Percentiles rank a stretch among this genome's conserved stretches.
Conservation (phyloP, 2,888 invertebrate species). For the Diaperis boleti region DNA sequence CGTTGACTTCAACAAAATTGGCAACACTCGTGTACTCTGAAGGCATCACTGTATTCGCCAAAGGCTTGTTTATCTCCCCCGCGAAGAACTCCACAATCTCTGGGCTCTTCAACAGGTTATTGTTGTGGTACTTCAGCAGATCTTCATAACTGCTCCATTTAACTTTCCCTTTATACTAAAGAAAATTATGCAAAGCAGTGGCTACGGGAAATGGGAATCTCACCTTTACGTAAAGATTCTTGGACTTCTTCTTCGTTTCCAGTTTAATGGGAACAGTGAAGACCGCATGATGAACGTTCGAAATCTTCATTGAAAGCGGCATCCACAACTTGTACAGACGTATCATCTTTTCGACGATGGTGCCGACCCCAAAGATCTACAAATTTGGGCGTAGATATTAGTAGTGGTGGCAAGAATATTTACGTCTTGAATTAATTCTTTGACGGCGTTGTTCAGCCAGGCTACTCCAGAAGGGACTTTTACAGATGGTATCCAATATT, state of each 20-base stretch:
- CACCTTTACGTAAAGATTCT: constrained; percentile 58
- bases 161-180: constrained; percentile 59
- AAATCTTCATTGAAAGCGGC: constrained; percentile 48
- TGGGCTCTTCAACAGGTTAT: constrained; percentile 56
- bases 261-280: constrained; percentile 52
- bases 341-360: constrained; percentile 48
- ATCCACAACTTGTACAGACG: constrained; percentile 56
- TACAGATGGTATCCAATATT: constrained; percentile 59
- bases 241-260: constrained; percentile 56
- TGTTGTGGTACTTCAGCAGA: constrained; percentile 49
- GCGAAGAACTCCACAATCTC: constrained; percentile 56
- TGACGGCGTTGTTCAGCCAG: constrained; percentile 52
- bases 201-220: constrained; percentile 1
- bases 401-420: constrained; percentile 9
- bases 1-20: constrained; percentile 57
- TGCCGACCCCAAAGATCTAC: constrained; percentile 52
- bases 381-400: constrained; percentile 1
- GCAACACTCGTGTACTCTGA: constrained; percentile 51
- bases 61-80: constrained; percentile 40
- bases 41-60: constrained; percentile 36
- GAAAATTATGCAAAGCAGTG: constrained; percentile 12
- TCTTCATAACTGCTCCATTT: constrained; percentile 59
- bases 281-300: constrained; percentile 54
- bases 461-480: constrained; percentile 50
- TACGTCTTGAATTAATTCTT: constrained; percentile 57